Percentiles rank a stretch among this genome's conserved stretches.
Conservation (phyloP, 2,888 invertebrate species). For the Drosophila putrida region DNA sequence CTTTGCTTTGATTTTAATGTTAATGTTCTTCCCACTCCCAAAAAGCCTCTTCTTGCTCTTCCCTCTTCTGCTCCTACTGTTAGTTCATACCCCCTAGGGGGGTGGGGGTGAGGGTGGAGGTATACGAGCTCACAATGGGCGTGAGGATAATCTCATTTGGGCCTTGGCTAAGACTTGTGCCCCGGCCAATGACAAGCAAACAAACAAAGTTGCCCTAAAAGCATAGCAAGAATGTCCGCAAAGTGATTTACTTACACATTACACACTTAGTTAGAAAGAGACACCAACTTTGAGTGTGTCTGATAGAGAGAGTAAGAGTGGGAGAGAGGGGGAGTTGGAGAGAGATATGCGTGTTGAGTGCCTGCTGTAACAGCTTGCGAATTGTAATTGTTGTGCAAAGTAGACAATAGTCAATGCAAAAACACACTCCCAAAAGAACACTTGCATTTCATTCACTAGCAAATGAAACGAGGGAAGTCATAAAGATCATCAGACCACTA, state of each 20-base stretch:
- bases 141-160: slow-evolving; percentile 55
- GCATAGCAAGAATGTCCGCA: slow-evolving; percentile 41
- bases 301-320: not conserved
- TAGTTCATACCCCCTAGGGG: not conserved
- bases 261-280: not conserved
- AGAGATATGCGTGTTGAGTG: not conserved
- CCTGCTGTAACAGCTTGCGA: slow-evolving; percentile 22
- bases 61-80: not conserved
- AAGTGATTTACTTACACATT: slow-evolving; percentile 39
- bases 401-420: slow-evolving; percentile 22
- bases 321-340: not conserved
- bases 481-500: too few species aligned
- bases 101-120: too few species aligned
- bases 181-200: slow-evolving; percentile 45
- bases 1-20: slow-evolving; percentile 70
- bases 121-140: slow-evolving; percentile 15
- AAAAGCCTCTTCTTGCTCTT: too few species aligned
- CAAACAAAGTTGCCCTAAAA: slow-evolving; percentile 50
- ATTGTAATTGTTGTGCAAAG: slow-evolving; percentile 25
- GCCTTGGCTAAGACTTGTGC: slow-evolving; percentile 32
- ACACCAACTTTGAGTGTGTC: not conserved
- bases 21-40: slow-evolving; percentile 34
- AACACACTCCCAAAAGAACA: slow-evolving; percentile 1
- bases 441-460: not conserved
- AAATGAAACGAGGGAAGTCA: not conserved